Conservation (phyloP, 2,113 vertebrate genomes). For the Galeopterus variegatus region DNA sequence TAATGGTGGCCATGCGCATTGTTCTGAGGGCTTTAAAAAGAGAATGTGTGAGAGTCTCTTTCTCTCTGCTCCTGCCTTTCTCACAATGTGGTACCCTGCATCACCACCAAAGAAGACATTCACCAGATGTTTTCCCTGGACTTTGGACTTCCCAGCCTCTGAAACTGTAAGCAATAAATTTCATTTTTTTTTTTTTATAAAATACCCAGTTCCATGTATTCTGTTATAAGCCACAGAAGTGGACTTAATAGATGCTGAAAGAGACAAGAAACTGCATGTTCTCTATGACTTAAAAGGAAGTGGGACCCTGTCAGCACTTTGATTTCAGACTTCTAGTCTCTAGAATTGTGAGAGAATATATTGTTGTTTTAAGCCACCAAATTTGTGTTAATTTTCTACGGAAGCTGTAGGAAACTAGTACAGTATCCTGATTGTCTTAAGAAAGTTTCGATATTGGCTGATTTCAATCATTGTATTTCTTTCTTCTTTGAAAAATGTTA, state of each 20-base stretch:
- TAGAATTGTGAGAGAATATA: neutral
- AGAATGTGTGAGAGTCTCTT: too few relatives aligned
- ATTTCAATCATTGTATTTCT: neutral
- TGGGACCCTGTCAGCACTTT: neutral
- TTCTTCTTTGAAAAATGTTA: neutral
- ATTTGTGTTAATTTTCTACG: neutral
- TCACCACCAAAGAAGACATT: too few relatives aligned
- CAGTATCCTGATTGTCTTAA: neutral
- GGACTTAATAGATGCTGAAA: neutral
- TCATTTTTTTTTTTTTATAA: too few relatives aligned
- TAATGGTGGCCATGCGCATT: too few relatives aligned
- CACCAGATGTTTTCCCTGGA: too few relatives aligned
- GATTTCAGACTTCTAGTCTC: neutral
- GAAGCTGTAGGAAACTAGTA: neutral
- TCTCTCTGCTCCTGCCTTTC: too few relatives aligned
- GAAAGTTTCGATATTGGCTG: neutral
- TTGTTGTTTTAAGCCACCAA: neutral
- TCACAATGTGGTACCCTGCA: too few relatives aligned
- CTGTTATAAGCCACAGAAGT: too few relatives aligned
- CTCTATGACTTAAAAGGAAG: neutral
- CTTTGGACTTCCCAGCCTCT: too few relatives aligned
- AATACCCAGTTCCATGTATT: too few relatives aligned
- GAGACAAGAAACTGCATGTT: neutral
- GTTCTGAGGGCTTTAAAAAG: too few relatives aligned
- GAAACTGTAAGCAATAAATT: too few relatives aligned